phyloP scores from a whole-genome alignment of 2,113 vertebrate genomes.

The Neotoma lepida region DNA sequence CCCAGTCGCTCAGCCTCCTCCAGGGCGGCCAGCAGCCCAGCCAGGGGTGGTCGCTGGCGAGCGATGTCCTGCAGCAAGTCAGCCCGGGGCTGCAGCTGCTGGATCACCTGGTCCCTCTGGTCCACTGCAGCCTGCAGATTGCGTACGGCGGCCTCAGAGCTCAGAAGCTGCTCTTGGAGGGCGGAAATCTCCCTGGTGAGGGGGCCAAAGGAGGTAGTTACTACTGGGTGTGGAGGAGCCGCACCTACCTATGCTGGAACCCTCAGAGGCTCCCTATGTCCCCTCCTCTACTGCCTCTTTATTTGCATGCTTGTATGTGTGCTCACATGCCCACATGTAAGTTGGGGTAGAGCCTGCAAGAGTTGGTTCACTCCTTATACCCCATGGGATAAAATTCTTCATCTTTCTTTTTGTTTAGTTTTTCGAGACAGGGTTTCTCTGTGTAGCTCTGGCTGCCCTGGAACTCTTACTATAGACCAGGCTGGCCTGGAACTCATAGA shows the following conservation, averaged over 20 bases:
- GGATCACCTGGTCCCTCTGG: slow-evolving; percentile 84
- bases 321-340: not conserved
- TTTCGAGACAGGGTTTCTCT: not conserved
- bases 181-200: slow-evolving; percentile 84
- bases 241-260: not conserved
- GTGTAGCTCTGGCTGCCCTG: not conserved
- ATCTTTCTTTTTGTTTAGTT: not conserved
- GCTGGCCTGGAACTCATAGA: not conserved
- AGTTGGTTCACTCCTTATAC: not conserved
- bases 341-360: not conserved
- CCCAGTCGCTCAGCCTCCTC: slow-evolving; percentile 85
- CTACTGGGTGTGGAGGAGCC: rapidly evolving
- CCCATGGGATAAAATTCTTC: not conserved
- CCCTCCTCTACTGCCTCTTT: no score
- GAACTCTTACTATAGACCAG: not conserved
- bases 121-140: slow-evolving; percentile 83
- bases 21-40: slow-evolving; percentile 85
- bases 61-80: slow-evolving; percentile 87
- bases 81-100: slow-evolving; percentile 85
- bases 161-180: slow-evolving; percentile 84
- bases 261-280: not conserved
- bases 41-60: slow-evolving; percentile 82
- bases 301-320: no score
- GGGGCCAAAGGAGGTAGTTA: not conserved
- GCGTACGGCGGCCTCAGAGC: slow-evolving; percentile 83